Percentiles rank a stretch among this genome's conserved stretches.
Evolutionary conservation across 2,797 vertebrate genomes (phyloP).

Genomic region (Pogoniulus pusillus): DNA sequence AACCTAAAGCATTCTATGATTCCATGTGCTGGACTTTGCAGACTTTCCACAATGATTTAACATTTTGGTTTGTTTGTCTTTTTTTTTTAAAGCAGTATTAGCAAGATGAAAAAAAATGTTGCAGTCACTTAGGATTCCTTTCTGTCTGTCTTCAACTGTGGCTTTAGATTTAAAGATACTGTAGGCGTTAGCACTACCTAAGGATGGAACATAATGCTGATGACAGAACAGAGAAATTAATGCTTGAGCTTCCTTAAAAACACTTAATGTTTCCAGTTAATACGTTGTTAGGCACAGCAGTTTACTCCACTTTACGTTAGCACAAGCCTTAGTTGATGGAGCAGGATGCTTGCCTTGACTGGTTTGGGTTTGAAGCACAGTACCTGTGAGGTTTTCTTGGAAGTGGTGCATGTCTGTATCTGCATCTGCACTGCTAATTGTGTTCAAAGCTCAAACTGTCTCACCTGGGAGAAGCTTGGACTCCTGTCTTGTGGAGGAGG

Average conservation of each 20-base stretch:
- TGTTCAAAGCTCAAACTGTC: background rate
- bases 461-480: background rate
- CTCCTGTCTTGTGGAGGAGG: background rate
- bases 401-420: background rate
- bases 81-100: too few species aligned
- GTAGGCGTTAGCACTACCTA: background rate
- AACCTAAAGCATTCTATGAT: too few species aligned
- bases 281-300: background rate
- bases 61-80: too few species aligned
- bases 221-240: background rate
- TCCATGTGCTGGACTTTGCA: background rate
- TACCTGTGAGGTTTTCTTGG: background rate
- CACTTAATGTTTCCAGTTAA: background rate
- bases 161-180: background rate
- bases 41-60: background rate
- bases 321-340: background rate
- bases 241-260: background rate
- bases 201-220: background rate
- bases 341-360: background rate
- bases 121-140: background rate
- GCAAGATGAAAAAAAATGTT: background rate
- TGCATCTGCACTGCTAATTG: background rate
- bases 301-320: constrained; percentile 1
- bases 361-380: background rate
- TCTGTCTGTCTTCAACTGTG: background rate